Evolutionary conservation across 2,113 vertebrate species (phyloP), one percentile per base, ranked within the genome.

Genomic region (Vulpes ferrilata): DNA sequence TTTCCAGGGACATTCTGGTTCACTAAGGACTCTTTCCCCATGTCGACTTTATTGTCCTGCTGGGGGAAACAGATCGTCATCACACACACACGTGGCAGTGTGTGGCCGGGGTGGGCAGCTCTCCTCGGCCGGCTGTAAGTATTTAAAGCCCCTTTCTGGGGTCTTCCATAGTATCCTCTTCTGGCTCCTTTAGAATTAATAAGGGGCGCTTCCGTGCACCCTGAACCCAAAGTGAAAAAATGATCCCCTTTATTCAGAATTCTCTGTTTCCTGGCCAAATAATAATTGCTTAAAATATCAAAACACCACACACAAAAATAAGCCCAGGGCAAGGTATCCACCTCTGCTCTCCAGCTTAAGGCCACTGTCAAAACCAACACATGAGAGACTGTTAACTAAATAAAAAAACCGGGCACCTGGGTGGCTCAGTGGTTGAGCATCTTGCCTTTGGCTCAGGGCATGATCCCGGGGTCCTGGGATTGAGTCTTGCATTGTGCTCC

Each of bases 11-110:
- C 17, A 0, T 0, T 43, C 38, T 22, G 19, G 25, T 38, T 76
- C 59, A 9, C 32, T 3, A 23, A 55, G 48, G 48, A 3, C 17
- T 23, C 92, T 17, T 3, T n/a, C 43, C 80, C 51, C 17, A 12
- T 0, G 7, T 12, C 0, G 0, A 10, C 12, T n/a, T 48, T 19
- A 57, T 32, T n/a, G 53, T 84, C 57, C 22, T 4, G 11, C 53
- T 2, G 0, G 17, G 15, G 43, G 80, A 38, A 60, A 19, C 0
- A 10, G 7, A 23, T 10, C 11, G 20, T 35, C 78, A 0, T n/a
- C 16, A 13, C 53, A 6, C 15, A 4, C 9, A 79, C 3, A 1
- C 35, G 35, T 7, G 25, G 35, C 27, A 3, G 32, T 13, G n/a
- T 7, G 64, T 1, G 11, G 16, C 32, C 0, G 13, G 11, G 59